A percentile compares a stretch with the other conserved stretches of the same genome.
phyloP scores from a whole-genome alignment of 2,113 vertebrate species.

The Acanthisitta chloris region DNA sequence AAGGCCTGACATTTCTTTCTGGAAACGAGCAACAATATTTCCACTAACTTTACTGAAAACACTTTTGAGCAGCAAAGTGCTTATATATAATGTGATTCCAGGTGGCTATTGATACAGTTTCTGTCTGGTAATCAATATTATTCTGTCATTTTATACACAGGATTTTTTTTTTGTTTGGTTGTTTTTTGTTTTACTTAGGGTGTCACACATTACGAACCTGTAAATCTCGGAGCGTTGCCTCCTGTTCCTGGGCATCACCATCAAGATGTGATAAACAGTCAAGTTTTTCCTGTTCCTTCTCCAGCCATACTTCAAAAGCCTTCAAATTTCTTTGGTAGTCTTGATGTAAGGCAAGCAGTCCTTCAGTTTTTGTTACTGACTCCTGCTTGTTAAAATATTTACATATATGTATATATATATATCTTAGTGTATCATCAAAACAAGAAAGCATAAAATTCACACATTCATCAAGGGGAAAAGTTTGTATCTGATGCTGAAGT shows the following conservation, averaged over 20 bases:
- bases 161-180: background rate
- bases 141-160: background rate
- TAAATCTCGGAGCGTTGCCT: slow-evolving; percentile 81
- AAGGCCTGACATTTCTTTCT: background rate
- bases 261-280: slow-evolving; percentile 79
- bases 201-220: slow-evolving; percentile 75
- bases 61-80: background rate
- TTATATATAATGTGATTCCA: background rate
- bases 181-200: background rate
- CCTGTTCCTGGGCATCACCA: slow-evolving; percentile 81
- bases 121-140: background rate
- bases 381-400: slow-evolving; percentile 73
- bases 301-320: slow-evolving; percentile 91
- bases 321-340: slow-evolving; percentile 91
- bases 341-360: slow-evolving; percentile 86
- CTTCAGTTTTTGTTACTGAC: slow-evolving; percentile 84
- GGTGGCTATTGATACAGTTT: background rate
- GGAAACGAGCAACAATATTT: background rate
- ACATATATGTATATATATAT: background rate
- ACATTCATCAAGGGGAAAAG: background rate
- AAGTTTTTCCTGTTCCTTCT: slow-evolving; percentile 87
- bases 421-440: background rate
- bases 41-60: background rate
- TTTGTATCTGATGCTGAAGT: background rate
- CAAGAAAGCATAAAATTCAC: background rate